Conservation (phyloP, 2,797 vertebrate species). For the Buphagus erythrorhynchus region DNA sequence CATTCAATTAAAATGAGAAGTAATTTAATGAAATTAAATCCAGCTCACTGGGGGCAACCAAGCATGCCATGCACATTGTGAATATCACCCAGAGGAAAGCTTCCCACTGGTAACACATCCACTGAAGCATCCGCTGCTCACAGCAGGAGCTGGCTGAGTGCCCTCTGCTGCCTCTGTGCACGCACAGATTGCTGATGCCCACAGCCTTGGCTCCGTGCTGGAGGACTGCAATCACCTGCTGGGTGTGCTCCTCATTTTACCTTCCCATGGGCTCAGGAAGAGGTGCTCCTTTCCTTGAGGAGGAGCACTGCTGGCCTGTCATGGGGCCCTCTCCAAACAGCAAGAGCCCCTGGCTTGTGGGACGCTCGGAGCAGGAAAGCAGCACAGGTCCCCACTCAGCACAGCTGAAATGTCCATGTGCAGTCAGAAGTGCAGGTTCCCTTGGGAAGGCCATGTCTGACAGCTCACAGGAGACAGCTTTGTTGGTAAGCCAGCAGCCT, state of each 20-base stretch:
- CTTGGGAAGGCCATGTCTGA: background rate
- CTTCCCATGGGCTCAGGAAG: background rate
- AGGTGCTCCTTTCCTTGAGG: background rate
- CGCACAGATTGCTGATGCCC: accelerated
- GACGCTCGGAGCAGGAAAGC: background rate
- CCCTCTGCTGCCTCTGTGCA: background rate
- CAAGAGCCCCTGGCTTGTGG: background rate
- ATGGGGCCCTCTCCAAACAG: background rate
- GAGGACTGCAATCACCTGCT: background rate
- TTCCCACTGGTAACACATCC: background rate
- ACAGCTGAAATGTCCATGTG: background rate
- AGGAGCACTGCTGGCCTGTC: background rate
- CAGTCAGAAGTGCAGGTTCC: background rate
- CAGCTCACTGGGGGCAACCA: background rate
- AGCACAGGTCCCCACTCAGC: background rate
- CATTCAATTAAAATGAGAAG: constrained; percentile 36
- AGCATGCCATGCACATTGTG: background rate
- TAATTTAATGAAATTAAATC: background rate
- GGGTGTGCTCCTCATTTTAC: background rate
- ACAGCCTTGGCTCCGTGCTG: background rate
- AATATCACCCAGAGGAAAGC: background rate
- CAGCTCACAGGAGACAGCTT: background rate
- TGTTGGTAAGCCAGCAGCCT: background rate
- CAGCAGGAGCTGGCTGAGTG: background rate
- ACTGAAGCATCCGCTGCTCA: accelerated